These are phyloP conservation scores for Agrotis exclamationis DNA, from an alignment of 2,888 invertebrate genomes.

Conservation along the genomic window DNA sequence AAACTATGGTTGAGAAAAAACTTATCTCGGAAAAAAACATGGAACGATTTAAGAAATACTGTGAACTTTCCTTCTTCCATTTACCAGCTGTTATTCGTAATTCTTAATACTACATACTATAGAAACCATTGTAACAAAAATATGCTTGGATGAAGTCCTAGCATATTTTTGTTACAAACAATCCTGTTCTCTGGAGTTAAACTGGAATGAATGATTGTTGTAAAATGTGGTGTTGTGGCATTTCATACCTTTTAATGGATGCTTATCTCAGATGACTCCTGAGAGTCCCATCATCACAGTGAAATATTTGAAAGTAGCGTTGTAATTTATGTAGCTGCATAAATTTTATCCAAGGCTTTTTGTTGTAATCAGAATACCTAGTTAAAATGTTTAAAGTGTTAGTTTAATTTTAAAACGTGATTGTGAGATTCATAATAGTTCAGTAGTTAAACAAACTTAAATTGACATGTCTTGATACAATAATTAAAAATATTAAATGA, in stretches of 20 bases:
- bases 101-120: background rate
- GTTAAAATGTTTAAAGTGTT: background rate
- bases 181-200: background rate
- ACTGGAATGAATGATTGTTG: background rate
- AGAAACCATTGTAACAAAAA: too few relatives aligned
- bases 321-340: too few relatives aligned
- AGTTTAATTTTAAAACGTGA: background rate
- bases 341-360: too few relatives aligned
- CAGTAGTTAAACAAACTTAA: background rate
- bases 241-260: background rate
- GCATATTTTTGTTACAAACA: too few relatives aligned
- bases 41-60: background rate
- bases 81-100: background rate
- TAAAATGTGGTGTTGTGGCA: background rate
- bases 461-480: conserved; percentile 1
- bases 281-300: background rate
- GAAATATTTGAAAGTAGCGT: background rate
- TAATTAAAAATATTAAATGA: conserved; percentile 19
- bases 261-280: background rate
- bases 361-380: too few relatives aligned
- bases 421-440: background rate
- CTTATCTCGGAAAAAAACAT: background rate
- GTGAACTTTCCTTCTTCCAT: background rate
- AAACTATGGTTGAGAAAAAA: background rate
- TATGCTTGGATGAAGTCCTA: background rate